phyloP scores from a whole-genome alignment of 2,797 vertebrate genomes.

The Falco columbarius region DNA sequence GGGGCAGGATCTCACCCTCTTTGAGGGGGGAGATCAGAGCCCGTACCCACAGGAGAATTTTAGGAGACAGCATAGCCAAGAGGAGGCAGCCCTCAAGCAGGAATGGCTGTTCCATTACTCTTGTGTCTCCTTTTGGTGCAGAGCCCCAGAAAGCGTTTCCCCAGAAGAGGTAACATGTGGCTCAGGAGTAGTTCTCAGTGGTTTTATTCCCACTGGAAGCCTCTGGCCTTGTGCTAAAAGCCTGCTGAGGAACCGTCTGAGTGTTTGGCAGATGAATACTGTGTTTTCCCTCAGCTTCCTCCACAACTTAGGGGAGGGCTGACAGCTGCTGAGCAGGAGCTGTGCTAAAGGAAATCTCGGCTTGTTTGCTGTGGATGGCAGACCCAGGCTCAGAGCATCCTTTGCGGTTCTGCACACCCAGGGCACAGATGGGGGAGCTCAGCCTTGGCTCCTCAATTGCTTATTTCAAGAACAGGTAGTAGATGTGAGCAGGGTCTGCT shows the following conservation, averaged over 20 bases:
- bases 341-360: background rate
- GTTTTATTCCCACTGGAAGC: background rate
- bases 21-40: background rate
- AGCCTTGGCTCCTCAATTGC: background rate
- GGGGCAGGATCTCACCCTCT: background rate
- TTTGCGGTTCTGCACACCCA: background rate
- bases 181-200: background rate
- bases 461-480: background rate
- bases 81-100: background rate
- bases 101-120: background rate
- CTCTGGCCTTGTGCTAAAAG: background rate
- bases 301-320: background rate
- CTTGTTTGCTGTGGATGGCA: background rate
- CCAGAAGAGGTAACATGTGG: background rate
- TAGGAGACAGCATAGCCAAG: background rate
- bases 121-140: background rate
- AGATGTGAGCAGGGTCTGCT: accelerated
- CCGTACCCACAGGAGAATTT: background rate
- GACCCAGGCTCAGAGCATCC: background rate
- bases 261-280: background rate
- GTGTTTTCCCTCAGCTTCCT: background rate
- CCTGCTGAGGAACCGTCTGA: background rate
- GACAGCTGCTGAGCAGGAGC: background rate
- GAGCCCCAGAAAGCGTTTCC: background rate
- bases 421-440: background rate